Conservation (phyloP, 2,797 vertebrate genomes). For the Takifugu rubripes region DNA sequence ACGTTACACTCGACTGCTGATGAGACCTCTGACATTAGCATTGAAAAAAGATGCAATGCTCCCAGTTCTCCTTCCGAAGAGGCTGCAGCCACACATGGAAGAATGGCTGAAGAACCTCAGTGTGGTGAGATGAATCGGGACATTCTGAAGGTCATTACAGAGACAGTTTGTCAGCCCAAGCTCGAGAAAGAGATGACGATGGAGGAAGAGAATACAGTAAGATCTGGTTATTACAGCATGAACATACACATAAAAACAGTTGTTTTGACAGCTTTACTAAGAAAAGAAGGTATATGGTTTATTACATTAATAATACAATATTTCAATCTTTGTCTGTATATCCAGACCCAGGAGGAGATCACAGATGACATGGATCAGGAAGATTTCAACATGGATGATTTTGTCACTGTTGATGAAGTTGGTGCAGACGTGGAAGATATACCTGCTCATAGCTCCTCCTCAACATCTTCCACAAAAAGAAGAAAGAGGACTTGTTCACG, state of each 20-base stretch:
- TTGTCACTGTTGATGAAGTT: slow-evolving; percentile 5
- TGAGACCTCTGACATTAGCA: neutral
- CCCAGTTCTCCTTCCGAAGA: neutral
- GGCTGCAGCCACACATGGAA: neutral
- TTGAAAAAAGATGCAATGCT: neutral
- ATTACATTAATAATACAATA: neutral
- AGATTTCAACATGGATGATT: neutral
- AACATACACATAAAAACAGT: too few species aligned
- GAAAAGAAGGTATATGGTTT: neutral
- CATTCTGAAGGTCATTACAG: neutral
- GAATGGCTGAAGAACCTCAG: slow-evolving; percentile 9
- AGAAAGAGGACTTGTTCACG: neutral
- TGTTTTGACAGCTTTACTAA: too few species aligned
- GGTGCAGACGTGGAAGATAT: neutral
- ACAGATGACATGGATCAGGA: slow-evolving; percentile 37
- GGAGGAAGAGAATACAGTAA: too few species aligned
- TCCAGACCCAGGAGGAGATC: slow-evolving; percentile 30
- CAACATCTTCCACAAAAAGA: slow-evolving; percentile 4
- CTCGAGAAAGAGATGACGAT: neutral
- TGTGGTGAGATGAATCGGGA: slow-evolving; percentile 23
- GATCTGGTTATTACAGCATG: too few species aligned
- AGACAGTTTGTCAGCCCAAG: neutral
- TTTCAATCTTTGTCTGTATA: neutral
- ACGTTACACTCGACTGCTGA: too few species aligned
- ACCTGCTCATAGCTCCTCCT: too few species aligned